Percentiles rank a stretch among this genome's conserved stretches.
phyloP scores from a whole-genome alignment of 2,888 invertebrate genomes.

The Galeopsomyia nigrocyanea region DNA sequence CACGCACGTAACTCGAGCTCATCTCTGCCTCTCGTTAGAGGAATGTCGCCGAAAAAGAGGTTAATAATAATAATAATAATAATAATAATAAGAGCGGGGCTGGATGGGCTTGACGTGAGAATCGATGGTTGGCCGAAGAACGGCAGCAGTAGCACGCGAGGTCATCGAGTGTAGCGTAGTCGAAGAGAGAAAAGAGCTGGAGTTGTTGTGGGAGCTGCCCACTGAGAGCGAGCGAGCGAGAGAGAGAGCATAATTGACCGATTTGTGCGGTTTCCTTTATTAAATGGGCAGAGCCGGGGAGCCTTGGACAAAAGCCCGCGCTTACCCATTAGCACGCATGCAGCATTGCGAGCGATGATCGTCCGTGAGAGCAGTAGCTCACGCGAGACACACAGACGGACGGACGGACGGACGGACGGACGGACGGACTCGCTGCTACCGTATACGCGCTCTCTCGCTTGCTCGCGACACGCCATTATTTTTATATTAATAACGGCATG shows the following conservation, averaged over 20 bases:
- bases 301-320: constrained; percentile 58
- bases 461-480: constrained; percentile 43
- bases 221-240: constrained; percentile 23
- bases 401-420: too few relatives aligned
- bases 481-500: constrained; percentile 45
- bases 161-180: too few relatives aligned
- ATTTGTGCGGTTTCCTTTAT: constrained; percentile 48
- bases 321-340: constrained; percentile 67
- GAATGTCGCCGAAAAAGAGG: not conserved
- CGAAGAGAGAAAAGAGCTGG: not conserved
- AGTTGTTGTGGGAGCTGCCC: constrained; percentile 8
- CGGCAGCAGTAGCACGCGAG: too few relatives aligned
- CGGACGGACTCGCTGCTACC: constrained; percentile 47
- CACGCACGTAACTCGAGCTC: not conserved
- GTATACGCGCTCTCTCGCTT: constrained; percentile 26
- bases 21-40: not conserved
- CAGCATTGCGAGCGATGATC: too few relatives aligned
- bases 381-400: not conserved
- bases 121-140: not conserved
- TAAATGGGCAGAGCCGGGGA: constrained; percentile 55
- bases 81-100: not conserved
- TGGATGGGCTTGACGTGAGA: not conserved
- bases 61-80: not conserved
- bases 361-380: constrained; percentile 66
- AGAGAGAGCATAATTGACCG: constrained; percentile 43